A percentile compares a stretch with the other conserved stretches of the same genome.
Conservation (phyloP, 2,797 vertebrate genomes). For the Clarias fuscus region DNA sequence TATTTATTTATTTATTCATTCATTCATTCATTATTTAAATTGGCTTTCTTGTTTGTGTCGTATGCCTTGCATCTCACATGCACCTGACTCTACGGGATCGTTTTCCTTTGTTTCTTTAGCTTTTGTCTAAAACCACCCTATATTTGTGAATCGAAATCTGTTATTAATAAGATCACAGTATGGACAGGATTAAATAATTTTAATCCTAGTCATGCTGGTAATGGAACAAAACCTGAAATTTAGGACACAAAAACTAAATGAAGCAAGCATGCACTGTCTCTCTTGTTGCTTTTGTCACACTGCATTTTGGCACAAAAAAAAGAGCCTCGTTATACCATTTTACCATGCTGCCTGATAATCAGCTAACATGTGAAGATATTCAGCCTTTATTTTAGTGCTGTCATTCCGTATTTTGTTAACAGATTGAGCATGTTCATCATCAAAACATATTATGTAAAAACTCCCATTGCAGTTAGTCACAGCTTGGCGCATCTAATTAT, state of each 20-base stretch:
- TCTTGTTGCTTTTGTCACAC: background rate
- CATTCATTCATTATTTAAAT: too few relatives aligned
- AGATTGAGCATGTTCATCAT: constrained; percentile 9
- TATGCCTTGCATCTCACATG: background rate
- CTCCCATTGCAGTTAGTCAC: constrained; percentile 28
- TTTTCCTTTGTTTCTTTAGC: background rate
- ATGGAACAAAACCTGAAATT: background rate
- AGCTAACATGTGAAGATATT: background rate
- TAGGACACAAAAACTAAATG: background rate
- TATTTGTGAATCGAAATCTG: background rate
- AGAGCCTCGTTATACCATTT: background rate
- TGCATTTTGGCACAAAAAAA: background rate
- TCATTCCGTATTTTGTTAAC: background rate
- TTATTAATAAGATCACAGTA: background rate
- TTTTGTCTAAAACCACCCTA: background rate
- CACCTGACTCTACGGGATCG: background rate
- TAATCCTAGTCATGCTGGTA: too few relatives aligned
- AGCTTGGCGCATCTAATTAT: constrained; percentile 33
- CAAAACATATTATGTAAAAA: constrained; percentile 31
- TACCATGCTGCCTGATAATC: background rate
- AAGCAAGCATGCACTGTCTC: background rate
- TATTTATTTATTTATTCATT: background rate
- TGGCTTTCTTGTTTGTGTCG: background rate
- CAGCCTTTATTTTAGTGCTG: background rate
- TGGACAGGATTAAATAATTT: background rate